A percentile compares a stretch with the other conserved stretches of the same genome.
Evolutionary conservation across 2,888 invertebrate species (phyloP).

Genomic region (Lumbricus terrestris): DNA sequence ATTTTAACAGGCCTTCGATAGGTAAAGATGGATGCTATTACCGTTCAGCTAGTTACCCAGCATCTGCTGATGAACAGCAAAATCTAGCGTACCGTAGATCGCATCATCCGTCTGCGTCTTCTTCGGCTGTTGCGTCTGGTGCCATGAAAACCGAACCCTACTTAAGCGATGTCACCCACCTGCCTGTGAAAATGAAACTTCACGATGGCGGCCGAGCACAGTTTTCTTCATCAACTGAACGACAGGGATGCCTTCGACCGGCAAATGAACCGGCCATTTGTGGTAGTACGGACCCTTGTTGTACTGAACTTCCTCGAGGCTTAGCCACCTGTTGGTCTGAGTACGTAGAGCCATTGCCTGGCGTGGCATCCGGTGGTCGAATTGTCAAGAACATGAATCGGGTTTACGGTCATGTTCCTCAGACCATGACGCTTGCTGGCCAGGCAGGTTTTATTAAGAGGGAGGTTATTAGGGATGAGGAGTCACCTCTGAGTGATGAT

Average conservation of each 20-base stretch:
- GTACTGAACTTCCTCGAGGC: neutral
- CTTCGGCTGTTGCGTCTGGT: neutral
- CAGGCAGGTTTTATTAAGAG: neutral
- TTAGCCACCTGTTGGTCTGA: neutral
- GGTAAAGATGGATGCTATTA: conserved; percentile 3
- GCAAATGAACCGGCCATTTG: neutral
- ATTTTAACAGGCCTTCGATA: neutral
- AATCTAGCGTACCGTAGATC: neutral
- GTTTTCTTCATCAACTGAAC: neutral
- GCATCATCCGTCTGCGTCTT: neutral
- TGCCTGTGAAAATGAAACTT: neutral
- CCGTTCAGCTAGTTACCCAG: neutral
- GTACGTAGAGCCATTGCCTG: neutral
- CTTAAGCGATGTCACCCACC: no score
- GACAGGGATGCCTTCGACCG: neutral
- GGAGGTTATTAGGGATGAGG: neutral
- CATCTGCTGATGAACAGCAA: neutral
- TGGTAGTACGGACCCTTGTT: neutral
- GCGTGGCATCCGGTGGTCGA: neutral
- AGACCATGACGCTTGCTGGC: neutral
- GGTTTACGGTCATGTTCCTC: neutral
- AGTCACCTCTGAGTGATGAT: neutral
- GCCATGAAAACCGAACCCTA: neutral
- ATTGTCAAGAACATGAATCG: neutral
- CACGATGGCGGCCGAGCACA: neutral